phyloP scores from a whole-genome alignment of 2,113 vertebrate genomes.

The Dipodomys ordii region DNA sequence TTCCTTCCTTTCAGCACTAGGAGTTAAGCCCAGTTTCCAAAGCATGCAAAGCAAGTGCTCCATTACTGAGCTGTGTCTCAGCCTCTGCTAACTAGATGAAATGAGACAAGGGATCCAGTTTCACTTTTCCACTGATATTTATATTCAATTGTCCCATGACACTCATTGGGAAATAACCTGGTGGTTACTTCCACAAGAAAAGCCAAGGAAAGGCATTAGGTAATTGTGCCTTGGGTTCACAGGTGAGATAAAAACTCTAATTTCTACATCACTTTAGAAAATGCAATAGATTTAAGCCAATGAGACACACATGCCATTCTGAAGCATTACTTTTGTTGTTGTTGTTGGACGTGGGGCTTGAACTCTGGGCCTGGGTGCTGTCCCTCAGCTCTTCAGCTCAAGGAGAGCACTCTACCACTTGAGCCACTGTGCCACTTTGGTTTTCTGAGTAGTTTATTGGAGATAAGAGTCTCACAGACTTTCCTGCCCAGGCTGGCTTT shows the following conservation, averaged over 20 bases:
- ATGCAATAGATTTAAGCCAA: background rate
- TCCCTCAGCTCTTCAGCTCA: no score
- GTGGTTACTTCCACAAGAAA: background rate
- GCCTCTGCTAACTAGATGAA: no score
- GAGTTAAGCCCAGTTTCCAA: background rate
- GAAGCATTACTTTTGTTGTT: background rate
- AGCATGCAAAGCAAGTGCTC: background rate
- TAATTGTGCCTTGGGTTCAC: background rate
- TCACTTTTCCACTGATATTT: background rate
- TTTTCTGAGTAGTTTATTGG: no score
- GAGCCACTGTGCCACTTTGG: no score
- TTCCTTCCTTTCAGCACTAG: background rate
- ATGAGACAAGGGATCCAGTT: background rate
- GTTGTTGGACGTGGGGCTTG: no score
- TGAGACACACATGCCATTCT: background rate
- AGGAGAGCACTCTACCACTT: no score
- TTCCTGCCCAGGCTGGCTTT: no score
- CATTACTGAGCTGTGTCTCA: background rate
- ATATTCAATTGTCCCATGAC: no score
- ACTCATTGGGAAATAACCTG: background rate
- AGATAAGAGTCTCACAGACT: no score
- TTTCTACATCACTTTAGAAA: background rate
- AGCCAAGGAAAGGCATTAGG: background rate
- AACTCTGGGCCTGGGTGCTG: no score
- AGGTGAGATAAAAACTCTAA: background rate